A percentile compares a stretch with the other conserved stretches of the same genome.
Evolutionary conservation across 2,888 invertebrate genomes (phyloP).

Genomic region (Drosophila dives): DNA sequence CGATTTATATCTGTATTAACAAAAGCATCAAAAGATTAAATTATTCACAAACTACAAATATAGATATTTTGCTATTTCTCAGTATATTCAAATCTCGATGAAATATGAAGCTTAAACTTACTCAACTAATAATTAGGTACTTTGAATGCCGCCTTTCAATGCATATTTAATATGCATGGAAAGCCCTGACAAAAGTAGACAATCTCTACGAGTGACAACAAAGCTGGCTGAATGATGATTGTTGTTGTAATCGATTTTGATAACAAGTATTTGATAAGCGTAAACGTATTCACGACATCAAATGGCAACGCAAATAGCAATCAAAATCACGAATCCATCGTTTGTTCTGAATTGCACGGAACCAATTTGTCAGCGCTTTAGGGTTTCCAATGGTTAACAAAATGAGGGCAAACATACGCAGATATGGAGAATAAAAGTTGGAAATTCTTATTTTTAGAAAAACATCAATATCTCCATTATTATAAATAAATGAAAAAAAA

Average conservation of each 20-base stretch:
- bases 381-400: slow-evolving; percentile 37
- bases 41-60: background rate
- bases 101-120: slow-evolving; percentile 4
- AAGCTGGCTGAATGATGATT: slow-evolving; percentile 11
- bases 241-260: slow-evolving; percentile 72
- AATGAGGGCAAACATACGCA: slow-evolving; percentile 29
- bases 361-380: slow-evolving; percentile 54
- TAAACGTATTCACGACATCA: slow-evolving; percentile 69
- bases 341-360: slow-evolving; percentile 33
- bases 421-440: background rate
- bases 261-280: slow-evolving; percentile 80
- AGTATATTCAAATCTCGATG: background rate
- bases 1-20: background rate
- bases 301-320: slow-evolving; percentile 61
- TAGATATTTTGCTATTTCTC: background rate
- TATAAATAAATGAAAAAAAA: too few species aligned
- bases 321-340: slow-evolving; percentile 44
- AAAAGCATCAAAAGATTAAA: background rate
- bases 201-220: slow-evolving; percentile 66
- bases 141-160: slow-evolving; percentile 3
- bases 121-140: slow-evolving; percentile 15
- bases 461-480: too few species aligned
- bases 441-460: too few species aligned
- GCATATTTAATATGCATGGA: slow-evolving; percentile 5
- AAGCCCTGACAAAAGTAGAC: slow-evolving; percentile 22